Percentiles rank a stretch among this genome's conserved stretches.
phyloP scores from a whole-genome alignment of 2,888 invertebrate species.

The Cryptophagus acutangulus region DNA sequence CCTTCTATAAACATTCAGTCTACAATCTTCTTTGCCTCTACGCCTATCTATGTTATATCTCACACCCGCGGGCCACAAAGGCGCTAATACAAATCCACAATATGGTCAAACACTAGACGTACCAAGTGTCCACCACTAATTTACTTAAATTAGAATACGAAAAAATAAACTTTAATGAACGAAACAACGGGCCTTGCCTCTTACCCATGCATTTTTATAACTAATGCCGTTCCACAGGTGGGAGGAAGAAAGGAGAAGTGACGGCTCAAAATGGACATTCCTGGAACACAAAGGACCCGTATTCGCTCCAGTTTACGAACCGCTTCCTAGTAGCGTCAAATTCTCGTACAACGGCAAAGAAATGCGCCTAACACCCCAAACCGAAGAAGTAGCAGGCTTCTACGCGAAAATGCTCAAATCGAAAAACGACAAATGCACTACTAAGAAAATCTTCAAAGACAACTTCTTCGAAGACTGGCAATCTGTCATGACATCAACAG shows the following conservation, averaged over 20 bases:
- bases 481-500: constrained; percentile 78
- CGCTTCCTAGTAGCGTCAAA: constrained; percentile 76
- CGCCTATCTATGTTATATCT: too few relatives aligned
- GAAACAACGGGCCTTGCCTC: too few relatives aligned
- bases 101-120: too few relatives aligned
- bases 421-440: constrained; percentile 98
- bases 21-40: too few relatives aligned
- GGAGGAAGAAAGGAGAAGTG: constrained; percentile 94
- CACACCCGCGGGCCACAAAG: too few relatives aligned
- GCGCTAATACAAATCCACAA: too few relatives aligned
- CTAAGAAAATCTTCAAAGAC: constrained; percentile 87
- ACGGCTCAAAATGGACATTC: constrained; percentile 93
- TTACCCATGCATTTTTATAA: too few relatives aligned
- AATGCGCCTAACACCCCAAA: constrained; percentile 68
- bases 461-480: constrained; percentile 78
- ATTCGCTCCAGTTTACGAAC: constrained; percentile 93
- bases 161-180: too few relatives aligned
- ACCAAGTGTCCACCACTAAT: too few relatives aligned
- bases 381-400: constrained; percentile 96
- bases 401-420: constrained; percentile 96
- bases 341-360: constrained; percentile 91
- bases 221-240: constrained; percentile 63
- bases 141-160: too few relatives aligned
- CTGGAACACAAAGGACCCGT: constrained; percentile 96
- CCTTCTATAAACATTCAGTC: too few relatives aligned